Percentiles rank a stretch among this genome's conserved stretches.
Evolutionary conservation across 2,797 vertebrate species (phyloP).

Genomic region (Leucoraja ocellata): DNA sequence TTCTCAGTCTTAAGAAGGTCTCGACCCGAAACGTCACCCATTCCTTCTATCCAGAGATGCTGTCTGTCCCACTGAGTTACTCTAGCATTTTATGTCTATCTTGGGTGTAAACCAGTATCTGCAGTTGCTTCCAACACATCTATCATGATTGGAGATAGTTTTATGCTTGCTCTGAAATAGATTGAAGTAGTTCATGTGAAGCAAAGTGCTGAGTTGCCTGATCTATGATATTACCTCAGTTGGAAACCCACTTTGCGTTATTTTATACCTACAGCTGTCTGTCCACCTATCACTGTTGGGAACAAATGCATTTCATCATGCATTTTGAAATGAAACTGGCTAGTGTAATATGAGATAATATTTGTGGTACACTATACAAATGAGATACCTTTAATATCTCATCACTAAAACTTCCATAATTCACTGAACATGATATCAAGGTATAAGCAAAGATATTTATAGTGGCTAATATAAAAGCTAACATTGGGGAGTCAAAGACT

Average conservation of each 20-base stretch:
- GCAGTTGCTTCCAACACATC: too few relatives aligned
- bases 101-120: too few relatives aligned
- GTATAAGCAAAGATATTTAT: too few relatives aligned
- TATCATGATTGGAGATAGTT: neutral
- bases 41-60: too few relatives aligned
- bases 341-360: neutral
- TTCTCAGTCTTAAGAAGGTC: too few relatives aligned
- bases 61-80: too few relatives aligned
- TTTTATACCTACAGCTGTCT: neutral
- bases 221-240: neutral
- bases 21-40: too few relatives aligned
- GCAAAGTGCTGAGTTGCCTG: neutral
- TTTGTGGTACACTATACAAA: neutral
- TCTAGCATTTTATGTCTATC: too few relatives aligned
- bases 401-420: neutral
- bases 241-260: neutral
- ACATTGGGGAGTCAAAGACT: too few relatives aligned
- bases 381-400: neutral
- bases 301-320: neutral
- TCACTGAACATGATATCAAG: neutral
- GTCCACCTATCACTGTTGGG: neutral
- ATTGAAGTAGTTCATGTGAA: neutral
- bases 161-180: neutral
- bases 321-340: neutral
- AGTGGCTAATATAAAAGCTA: too few relatives aligned